A percentile compares a stretch with the other conserved stretches of the same genome.
Conservation (phyloP, 2,797 vertebrate species). For the Austrolebias charrua region DNA sequence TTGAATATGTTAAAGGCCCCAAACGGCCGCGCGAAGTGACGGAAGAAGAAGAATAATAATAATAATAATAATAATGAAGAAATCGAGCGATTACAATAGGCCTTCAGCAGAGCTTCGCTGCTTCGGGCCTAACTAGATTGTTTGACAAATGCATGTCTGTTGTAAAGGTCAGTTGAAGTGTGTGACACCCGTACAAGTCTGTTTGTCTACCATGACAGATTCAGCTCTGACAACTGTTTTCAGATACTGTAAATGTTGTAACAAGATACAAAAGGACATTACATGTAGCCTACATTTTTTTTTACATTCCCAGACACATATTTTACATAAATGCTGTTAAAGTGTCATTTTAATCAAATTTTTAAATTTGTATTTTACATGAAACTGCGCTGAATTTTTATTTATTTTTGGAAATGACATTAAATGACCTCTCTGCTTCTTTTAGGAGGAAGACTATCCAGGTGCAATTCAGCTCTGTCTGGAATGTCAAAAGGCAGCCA, state of each 20-base stretch:
- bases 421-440: slow-evolving; percentile 15
- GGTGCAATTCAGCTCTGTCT: slow-evolving; percentile 97
- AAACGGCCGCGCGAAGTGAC: no score
- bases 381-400: background rate
- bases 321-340: background rate
- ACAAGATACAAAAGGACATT: slow-evolving; percentile 2
- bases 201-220: background rate
- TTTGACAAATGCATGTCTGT: slow-evolving; percentile 10
- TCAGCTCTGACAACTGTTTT: slow-evolving; percentile 3
- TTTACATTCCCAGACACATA: background rate
- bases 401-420: background rate
- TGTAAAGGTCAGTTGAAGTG: slow-evolving; percentile 31
- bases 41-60: no score
- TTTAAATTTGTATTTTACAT: background rate
- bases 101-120: no score
- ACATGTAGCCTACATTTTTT: no score
- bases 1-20: no score
- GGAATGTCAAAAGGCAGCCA: slow-evolving; percentile 98
- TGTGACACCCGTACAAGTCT: background rate
- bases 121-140: no score
- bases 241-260: slow-evolving; percentile 2
- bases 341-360: background rate
- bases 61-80: no score
- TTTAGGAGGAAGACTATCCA: slow-evolving; percentile 96
- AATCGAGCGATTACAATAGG: no score